Evolutionary conservation across 1,140 invertebrate genomes (phyloP).

Genomic region (Heliconius hewitsoni): DNA sequence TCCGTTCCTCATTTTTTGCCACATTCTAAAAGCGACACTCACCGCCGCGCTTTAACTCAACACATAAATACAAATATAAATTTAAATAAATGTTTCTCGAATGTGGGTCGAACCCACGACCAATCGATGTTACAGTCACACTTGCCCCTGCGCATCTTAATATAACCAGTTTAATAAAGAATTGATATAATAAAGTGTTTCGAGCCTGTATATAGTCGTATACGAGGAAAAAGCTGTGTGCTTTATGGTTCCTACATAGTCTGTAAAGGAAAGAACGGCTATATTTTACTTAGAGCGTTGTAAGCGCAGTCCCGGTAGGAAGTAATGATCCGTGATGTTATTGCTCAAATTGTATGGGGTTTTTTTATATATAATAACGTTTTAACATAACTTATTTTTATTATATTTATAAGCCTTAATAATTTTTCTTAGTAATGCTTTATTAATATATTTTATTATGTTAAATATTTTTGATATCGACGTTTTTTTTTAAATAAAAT

Average conservation of each 20-base stretch:
- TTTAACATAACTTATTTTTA: background rate
- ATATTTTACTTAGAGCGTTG: conserved; percentile 23
- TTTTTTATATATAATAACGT: conserved; percentile 13
- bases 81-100: no score
- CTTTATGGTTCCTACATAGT: conserved; percentile 25
- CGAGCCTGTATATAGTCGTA: background rate
- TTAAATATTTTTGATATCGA: no score
- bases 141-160: background rate
- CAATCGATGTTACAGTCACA: no score
- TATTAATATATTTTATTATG: no score
- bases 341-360: conserved; percentile 14
- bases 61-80: no score
- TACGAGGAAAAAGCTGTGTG: conserved; percentile 15
- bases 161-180: background rate
- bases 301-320: conserved; percentile 11
- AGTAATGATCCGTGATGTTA: conserved; percentile 34
- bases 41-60: no score
- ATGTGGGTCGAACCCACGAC: no score
- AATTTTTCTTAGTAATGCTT: background rate
- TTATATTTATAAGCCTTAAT: background rate
- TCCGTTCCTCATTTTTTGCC: no score
- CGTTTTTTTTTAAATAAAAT: no score
- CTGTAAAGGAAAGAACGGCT: conserved; percentile 21
- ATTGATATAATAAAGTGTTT: background rate
- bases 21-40: no score